These are phyloP conservation scores for Trichonephila clavata DNA, from an alignment of 1,140 invertebrate genomes.

Conservation along the genomic window DNA sequence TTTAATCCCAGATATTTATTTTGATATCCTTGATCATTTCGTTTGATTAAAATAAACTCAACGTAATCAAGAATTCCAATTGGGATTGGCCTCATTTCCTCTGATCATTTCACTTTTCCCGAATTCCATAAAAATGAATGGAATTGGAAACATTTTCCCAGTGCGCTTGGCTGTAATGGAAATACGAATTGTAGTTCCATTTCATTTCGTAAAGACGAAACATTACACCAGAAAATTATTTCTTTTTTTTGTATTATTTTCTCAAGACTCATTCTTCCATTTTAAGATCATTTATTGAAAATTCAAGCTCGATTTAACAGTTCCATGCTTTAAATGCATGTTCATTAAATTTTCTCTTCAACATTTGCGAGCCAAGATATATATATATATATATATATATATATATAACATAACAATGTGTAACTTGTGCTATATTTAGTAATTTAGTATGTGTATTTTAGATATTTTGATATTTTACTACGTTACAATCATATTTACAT, in stretches of 20 bases:
- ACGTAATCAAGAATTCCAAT: neutral
- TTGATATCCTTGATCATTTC: neutral
- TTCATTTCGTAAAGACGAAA: neutral
- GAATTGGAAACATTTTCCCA: neutral
- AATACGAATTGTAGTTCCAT: neutral
- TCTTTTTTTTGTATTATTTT: neutral
- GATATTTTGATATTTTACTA: no score
- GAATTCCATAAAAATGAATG: neutral
- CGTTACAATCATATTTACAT: no score
- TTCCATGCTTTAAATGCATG: neutral
- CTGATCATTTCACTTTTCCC: neutral
- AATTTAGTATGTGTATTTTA: no score
- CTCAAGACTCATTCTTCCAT: neutral
- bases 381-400: no score
- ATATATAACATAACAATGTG: no score
- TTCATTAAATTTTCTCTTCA: conserved; percentile 1
- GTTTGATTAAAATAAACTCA: neutral
- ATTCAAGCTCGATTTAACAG: neutral
- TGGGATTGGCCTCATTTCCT: neutral
- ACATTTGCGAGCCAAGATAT: neutral
- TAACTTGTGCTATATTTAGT: no score
- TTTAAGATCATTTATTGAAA: neutral
- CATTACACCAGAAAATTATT: neutral
- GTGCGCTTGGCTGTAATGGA: neutral
- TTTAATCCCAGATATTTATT: neutral